phyloP scores from a whole-genome alignment of 1,140 invertebrate genomes.

The Platyscapa corneri region DNA sequence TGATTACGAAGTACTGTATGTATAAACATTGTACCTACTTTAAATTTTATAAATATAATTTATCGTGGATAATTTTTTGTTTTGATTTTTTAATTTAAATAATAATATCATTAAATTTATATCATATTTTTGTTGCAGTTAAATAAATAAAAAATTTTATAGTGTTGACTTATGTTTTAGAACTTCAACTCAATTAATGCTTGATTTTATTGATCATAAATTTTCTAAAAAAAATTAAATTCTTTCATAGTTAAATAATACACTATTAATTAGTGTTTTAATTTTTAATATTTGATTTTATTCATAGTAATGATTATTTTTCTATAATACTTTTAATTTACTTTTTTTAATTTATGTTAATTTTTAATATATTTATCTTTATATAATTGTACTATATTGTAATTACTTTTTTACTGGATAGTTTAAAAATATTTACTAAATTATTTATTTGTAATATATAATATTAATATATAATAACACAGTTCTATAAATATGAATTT shows the following conservation, averaged over 20 bases:
- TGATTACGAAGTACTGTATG: conserved; percentile 57
- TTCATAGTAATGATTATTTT: too few species aligned
- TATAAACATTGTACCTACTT: conserved; percentile 68
- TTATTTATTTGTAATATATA: conserved; percentile 22
- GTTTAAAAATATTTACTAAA: conserved; percentile 43
- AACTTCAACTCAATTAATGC: neutral
- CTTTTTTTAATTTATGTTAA: too few species aligned
- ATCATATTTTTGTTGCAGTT: conserved; percentile 56
- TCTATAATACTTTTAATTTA: too few species aligned
- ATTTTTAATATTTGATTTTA: conserved; percentile 3
- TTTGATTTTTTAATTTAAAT: too few species aligned
- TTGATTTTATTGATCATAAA: too few species aligned
- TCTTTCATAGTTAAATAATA: too few species aligned
- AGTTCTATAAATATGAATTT: conserved; percentile 46
- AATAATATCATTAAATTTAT: neutral
- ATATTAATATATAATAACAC: conserved; percentile 48
- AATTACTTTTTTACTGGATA: too few species aligned
- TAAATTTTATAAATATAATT: conserved; percentile 52
- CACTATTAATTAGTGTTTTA: too few species aligned
- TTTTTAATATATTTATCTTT: too few species aligned
- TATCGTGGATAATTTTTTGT: neutral
- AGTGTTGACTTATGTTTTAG: conserved; percentile 32
- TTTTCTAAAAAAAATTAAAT: too few species aligned
- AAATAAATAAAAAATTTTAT: conserved; percentile 63
- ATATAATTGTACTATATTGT: too few species aligned